A percentile compares a stretch with the other conserved stretches of the same genome.
Evolutionary conservation across 2,888 invertebrate genomes (phyloP).

Genomic region (Trachelus tabidus): DNA sequence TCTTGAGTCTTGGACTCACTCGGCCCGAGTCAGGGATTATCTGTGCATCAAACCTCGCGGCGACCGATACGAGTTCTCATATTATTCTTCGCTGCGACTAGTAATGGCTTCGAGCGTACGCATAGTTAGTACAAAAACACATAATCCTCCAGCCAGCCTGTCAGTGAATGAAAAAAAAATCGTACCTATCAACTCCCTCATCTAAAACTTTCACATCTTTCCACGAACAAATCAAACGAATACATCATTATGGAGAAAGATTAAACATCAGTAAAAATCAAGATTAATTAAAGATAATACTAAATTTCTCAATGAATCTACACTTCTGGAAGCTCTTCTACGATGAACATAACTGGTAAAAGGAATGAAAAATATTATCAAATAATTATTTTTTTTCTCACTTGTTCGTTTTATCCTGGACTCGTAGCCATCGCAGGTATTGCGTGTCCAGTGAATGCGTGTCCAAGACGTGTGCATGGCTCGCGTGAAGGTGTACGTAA

Average conservation of each 20-base stretch:
- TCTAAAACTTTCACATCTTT: neutral
- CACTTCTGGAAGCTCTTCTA: neutral
- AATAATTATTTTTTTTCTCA: neutral
- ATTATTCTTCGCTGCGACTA: constrained; percentile 21
- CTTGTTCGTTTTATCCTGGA: neutral
- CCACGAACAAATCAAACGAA: neutral
- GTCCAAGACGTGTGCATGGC: neutral
- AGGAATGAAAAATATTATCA: neutral
- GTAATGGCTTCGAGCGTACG: neutral
- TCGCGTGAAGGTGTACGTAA: constrained; percentile 21
- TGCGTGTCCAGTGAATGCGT: constrained; percentile 19
- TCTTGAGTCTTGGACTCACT: constrained; percentile 17
- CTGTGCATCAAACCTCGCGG: constrained; percentile 26
- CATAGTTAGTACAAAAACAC: neutral
- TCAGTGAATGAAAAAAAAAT: too few relatives aligned
- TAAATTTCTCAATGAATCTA: neutral
- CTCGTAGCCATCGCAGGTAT: constrained; percentile 17
- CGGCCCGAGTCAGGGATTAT: constrained; percentile 24
- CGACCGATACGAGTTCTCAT: constrained; percentile 25
- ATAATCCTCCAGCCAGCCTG: too few relatives aligned
- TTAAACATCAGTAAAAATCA: neutral
- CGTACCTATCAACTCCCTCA: neutral
- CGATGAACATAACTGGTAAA: neutral
- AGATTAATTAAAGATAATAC: neutral
- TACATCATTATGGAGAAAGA: neutral